Evolutionary conservation across 2,797 vertebrate species (phyloP), one percentile per base, ranked within the genome.

Genomic region (Tangara arthus): DNA sequence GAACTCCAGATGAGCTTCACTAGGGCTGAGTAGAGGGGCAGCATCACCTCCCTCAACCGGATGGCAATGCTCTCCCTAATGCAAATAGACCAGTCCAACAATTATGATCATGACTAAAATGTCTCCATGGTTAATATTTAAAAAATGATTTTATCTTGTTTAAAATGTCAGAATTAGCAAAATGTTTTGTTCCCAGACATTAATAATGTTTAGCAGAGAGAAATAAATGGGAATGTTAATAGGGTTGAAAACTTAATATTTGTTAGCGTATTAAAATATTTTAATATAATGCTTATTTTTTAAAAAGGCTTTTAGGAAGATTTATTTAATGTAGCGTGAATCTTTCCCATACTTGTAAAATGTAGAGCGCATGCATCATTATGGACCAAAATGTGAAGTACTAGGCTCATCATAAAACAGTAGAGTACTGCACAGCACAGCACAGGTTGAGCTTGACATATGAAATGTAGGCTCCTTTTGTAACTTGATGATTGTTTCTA

Each of bases 381-480:
- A 82, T 28, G 11, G 26, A 77, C 27, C 17, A 57, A 87, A 94
- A 57, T 13, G 12, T 39, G 35, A 32, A 79, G 6, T 34, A 34
- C 72, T 84, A 57, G 20, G 23, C 24, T 75, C 32, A 50, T 60
- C 66, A 60, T 91, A 78, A 60, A 86, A 65, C 6, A 28, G 8
- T 18, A 39, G 21, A 85, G 16, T 35, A 64, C 35, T 71, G 86
- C 92, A 47, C 27, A 12, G 42, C 26, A 49, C 30, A 52, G 41
- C 26, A 68, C 50, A 76, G n/a, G 52, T 27, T 87, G 73, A 95
- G 23, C 16, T 90, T 89, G 60, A 84, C 59, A 85, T 63, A 44
- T 76, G 26, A 95, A 92, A 88, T 72, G 60, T 56, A 61, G 21
- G 27, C 20, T 93, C 16, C 32, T 80, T 96, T 96, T 93, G 59